Conservation (phyloP, 2,797 vertebrate species). For the Rousettus madagascariensis region DNA sequence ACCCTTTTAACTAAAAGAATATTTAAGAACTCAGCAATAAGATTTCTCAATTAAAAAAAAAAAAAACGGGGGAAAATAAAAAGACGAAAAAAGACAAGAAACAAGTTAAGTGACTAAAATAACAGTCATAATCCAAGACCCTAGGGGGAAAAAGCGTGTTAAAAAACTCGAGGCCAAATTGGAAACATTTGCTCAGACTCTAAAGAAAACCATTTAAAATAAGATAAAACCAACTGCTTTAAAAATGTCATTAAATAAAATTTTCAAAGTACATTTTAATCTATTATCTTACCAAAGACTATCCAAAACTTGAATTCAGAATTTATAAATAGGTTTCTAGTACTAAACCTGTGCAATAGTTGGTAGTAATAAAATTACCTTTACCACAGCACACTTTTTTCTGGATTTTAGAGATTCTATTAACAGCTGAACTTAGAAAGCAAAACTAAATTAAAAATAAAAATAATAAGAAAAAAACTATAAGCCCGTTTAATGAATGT, state of each 20-base stretch:
- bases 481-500: not conserved
- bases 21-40: constrained; percentile 31
- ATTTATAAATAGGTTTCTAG: not conserved
- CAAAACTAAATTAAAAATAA: constrained; percentile 42
- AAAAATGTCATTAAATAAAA: not conserved
- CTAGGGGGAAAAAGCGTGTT: not conserved
- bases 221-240: not conserved
- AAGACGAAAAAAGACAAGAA: not conserved
- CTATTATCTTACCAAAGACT: not conserved
- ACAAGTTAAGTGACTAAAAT: not conserved
- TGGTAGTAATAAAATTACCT: not conserved
- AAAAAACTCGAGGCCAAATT: not conserved
- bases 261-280: constrained; percentile 34
- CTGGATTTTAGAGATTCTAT: constrained; percentile 22
- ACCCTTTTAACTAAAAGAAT: constrained; percentile 20
- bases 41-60: constrained; percentile 25
- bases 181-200: not conserved
- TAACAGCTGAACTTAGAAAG: constrained; percentile 36
- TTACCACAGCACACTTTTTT: not conserved
- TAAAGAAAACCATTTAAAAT: not conserved
- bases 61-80: not conserved
- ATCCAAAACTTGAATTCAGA: constrained; percentile 13
- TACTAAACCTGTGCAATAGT: not conserved
- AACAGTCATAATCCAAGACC: not conserved
- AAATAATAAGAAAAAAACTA: constrained; percentile 32